Percentiles rank a stretch among this genome's conserved stretches.
These are phyloP conservation scores for Protonibea diacanthus DNA, from an alignment of 2,797 vertebrate species.

Conservation along the genomic window DNA sequence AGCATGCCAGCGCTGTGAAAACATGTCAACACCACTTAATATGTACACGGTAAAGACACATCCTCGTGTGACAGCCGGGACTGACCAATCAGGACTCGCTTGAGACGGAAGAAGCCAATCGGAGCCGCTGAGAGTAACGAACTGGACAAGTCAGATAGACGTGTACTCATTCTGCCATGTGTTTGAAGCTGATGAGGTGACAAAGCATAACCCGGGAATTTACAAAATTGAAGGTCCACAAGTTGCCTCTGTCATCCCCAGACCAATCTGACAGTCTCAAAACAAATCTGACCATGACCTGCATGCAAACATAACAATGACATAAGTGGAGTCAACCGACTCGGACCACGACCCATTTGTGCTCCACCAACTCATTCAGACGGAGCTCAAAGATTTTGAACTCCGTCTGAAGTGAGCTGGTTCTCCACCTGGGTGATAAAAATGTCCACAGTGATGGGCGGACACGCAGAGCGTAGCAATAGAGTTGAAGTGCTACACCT, in stretches of 20 bases:
- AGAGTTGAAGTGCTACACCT: conserved; percentile 18
- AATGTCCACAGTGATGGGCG: conserved; percentile 6
- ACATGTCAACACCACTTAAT: conserved; percentile 81
- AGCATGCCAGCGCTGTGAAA: conserved; percentile 70
- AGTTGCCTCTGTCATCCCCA: too few species aligned
- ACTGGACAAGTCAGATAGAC: conserved; percentile 11
- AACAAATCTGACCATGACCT: too few species aligned
- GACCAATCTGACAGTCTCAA: too few species aligned
- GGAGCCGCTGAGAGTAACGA: conserved; percentile 37
- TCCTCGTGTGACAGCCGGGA: conserved; percentile 38
- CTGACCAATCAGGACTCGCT: conserved; percentile 50
- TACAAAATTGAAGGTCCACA: too few species aligned
- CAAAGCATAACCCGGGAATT: too few species aligned
- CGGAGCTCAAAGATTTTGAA: too few species aligned
- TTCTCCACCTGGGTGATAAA: neutral
- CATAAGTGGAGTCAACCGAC: too few species aligned
- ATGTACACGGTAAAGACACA: conserved; percentile 57
- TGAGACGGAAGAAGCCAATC: conserved; percentile 15
- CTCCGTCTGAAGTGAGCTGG: conserved; percentile 1
- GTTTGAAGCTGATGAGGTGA: conserved; percentile 41
- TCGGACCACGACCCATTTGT: too few species aligned
- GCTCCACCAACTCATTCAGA: too few species aligned
- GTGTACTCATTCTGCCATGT: conserved; percentile 56
- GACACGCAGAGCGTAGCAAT: neutral
- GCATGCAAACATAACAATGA: too few species aligned